phyloP scores from a whole-genome alignment of 2,797 vertebrate species.

The Pyrocephalus nanus region DNA sequence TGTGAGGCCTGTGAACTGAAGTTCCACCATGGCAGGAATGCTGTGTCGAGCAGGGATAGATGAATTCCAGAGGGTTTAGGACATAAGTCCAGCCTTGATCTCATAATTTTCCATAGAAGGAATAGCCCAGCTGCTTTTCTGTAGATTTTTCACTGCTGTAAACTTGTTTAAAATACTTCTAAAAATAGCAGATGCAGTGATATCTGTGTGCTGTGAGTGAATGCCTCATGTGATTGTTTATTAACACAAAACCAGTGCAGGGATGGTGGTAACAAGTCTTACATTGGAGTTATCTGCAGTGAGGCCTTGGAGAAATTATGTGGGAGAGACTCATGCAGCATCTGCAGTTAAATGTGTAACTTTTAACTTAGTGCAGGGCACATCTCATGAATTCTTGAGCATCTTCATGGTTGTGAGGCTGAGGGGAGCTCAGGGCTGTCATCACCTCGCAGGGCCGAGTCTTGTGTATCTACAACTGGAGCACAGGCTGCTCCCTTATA shows the following conservation, averaged over 20 bases:
- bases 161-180: neutral
- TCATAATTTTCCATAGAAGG: neutral
- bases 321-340: neutral
- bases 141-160: neutral
- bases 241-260: neutral
- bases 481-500: neutral
- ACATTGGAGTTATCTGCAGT: neutral
- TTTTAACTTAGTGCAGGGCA: neutral
- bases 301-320: fast-evolving
- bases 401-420: neutral
- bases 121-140: neutral
- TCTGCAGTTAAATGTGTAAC: neutral
- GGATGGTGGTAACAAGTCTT: no score
- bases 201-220: neutral
- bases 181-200: neutral
- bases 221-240: neutral
- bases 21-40: fast-evolving
- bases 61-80: neutral
- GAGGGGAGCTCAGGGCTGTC: neutral
- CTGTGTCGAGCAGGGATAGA: fast-evolving
- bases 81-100: neutral
- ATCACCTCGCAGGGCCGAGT: neutral
- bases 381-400: neutral
- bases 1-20: neutral
- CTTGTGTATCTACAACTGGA: neutral